Base-by-base conservation (phyloP, 92 coral and sea anemone species). In the Nematostella vectensis region DNA sequence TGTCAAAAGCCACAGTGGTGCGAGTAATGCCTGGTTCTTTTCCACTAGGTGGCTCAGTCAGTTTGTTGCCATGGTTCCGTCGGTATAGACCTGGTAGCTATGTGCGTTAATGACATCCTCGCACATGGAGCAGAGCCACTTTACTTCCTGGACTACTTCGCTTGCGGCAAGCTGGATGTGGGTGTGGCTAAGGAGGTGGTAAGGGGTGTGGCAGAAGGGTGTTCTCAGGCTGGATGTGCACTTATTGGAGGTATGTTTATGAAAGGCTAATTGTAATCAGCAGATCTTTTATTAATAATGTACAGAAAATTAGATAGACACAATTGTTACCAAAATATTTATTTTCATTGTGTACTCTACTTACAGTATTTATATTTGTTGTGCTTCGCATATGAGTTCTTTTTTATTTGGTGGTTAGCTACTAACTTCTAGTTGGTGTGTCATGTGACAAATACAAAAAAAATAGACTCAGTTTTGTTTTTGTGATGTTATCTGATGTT, bases 91-190 rank as follows among this genome's bases (percentile, higher is more conserved):
- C 69, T 89, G 48, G 95, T 89, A 27, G 97, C 95, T 19, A 89
- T 89, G 97, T 89, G 97, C 36, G 97, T 89, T 27, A 89, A 89
- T 63, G 97, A 89, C 61, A 89, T 89, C 43, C 61, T 89, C 15
- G 97, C 97, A 0, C 97, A 89, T 59, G 97, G 97, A 25, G 97
- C 97, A 0, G 97, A 89, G 37, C 97, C 97, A 0, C 72, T 89
- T 25, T 89, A 58, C 53, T 89, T 89, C 74, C 77, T 89, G 54
- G 97, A 89, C 58, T 89, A 89, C 63, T 89, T 89, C 65, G 95
- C 97, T 3, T 81, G 87, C 16, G 81, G 86, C 18, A 65, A 62
- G 29, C 79, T 89, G 23, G 97, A 89, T 27, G 76, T 75, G 15
- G 77, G 81, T 15, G 81, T 81, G 17, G 89, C 97, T 11, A 80